Percentiles rank a stretch among this genome's conserved stretches.
These are phyloP conservation scores for Gorsachius goisagi DNA, from an alignment of 2,113 vertebrate genomes.

Conservation along the genomic window DNA sequence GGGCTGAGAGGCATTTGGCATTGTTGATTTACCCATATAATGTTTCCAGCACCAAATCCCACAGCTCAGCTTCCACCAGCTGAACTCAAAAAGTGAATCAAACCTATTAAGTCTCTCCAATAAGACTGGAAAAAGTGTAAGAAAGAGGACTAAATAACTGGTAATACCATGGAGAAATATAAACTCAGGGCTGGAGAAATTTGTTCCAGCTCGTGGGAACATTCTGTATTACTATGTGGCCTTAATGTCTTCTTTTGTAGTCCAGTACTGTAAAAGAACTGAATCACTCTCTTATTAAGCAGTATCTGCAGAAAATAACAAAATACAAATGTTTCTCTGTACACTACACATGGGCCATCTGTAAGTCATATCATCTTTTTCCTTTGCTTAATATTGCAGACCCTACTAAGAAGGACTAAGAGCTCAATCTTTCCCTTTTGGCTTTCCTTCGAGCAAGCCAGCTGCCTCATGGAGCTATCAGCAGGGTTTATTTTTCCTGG, in stretches of 20 bases:
- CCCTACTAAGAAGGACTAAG: constrained; percentile 9
- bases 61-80: not conserved
- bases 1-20: not conserved
- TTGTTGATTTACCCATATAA: not conserved
- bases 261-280: not conserved
- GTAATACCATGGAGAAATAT: not conserved
- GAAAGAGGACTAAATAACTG: not conserved
- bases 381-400: not conserved
- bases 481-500: constrained; percentile 76
- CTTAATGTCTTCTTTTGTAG: not conserved
- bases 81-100: not conserved
- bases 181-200: not conserved
- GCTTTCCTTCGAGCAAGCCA: constrained; percentile 55
- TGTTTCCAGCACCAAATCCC: not conserved
- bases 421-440: constrained; percentile 28
- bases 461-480: constrained; percentile 67
- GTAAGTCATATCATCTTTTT: not conserved
- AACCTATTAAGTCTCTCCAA: not conserved
- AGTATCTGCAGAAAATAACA: not conserved
- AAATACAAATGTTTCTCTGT: not conserved
- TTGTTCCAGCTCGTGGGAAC: not conserved
- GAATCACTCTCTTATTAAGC: not conserved
- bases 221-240: not conserved
- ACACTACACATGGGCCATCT: not conserved
- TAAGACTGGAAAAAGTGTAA: not conserved